Base-by-base conservation (phyloP, 1,140 invertebrate genomes). In the Hestina assimilis region DNA sequence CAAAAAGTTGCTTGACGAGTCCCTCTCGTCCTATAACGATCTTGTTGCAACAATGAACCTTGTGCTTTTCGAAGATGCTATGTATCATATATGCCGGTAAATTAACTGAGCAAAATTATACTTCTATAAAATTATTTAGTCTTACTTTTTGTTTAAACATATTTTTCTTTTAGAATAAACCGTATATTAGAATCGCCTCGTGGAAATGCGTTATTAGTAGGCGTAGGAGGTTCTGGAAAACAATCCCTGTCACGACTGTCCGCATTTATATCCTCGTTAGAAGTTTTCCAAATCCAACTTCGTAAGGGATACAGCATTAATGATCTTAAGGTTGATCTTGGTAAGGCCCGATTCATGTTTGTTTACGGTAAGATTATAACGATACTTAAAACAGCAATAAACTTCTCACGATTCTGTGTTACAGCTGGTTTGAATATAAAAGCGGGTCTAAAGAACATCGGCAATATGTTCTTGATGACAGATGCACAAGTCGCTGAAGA, bases 51-150 rank as follows among this genome's bases (percentile, higher is more conserved):
- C 94, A 0, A 98, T 99, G 96, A 97, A 98, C 87, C 89, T 99
- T 4, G 97, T 99, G 4, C 90, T 99, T 1, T 99, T 99, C 79
- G 96, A 98, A 77, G 97, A 98, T 82, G 97, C 97, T 2, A 97
- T 98, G 93, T 91, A 92, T 57, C 96, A 98, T 76, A 93, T 98
- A 17, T 97, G 95, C 83, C 90, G 91, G 91, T 91, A 69, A 64
- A 14, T 0, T 43, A 43, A n/a, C n/a, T n/a, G n/a, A n/a, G n/a
- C n/a, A 35, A 17, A 8, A 28, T 26, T 45, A 28, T 4, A 9
- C 14, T 12, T 15, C 6, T 45, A 23, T 17, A 15, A 28, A 2
- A 3, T n/a, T 23, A 24, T 7, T 11, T 3, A 9, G 4, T 12
- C 4, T 51, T 41, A 8, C 8, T 19, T 2, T 50, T 17, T 40